These are phyloP conservation scores for Dichetophora obliterata DNA, from an alignment of 2,888 invertebrate genomes.

Conservation along the genomic window DNA sequence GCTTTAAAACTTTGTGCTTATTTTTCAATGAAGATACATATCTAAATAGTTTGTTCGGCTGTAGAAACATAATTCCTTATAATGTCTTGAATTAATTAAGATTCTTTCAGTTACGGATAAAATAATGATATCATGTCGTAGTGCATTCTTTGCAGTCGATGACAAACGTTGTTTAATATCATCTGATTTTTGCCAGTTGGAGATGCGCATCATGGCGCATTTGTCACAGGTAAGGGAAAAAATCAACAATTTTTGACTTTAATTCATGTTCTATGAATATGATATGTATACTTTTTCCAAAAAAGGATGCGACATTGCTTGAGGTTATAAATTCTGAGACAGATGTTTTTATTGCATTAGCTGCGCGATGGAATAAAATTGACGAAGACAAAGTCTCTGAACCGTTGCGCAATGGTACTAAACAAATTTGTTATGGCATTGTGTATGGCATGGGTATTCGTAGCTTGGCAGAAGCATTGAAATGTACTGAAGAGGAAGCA, in stretches of 20 bases:
- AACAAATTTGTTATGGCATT: conserved; percentile 95
- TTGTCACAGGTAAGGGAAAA: conserved; percentile 73
- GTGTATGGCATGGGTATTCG: conserved; percentile 96
- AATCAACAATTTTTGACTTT: background rate
- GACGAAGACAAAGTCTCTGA: conserved; percentile 80
- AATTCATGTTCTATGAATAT: background rate
- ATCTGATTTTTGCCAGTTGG: conserved; percentile 97
- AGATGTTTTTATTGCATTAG: conserved; percentile 89
- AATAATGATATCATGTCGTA: conserved; percentile 72
- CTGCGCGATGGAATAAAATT: conserved; percentile 85
- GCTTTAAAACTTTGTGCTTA: background rate
- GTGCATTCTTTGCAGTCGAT: conserved; percentile 76
- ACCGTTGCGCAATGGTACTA: conserved; percentile 85
- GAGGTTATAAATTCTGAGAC: conserved; percentile 76
- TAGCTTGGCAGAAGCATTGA: conserved; percentile 83
- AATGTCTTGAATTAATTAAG: background rate
- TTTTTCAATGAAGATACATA: background rate
- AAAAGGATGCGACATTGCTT: conserved; percentile 77
- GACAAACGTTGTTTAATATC: conserved; percentile 79
- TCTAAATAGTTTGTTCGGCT: too few species aligned
- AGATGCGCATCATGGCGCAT: conserved; percentile 93
- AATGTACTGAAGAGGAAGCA: conserved; percentile 84
- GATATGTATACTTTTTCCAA: background rate
- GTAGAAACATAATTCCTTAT: too few species aligned
- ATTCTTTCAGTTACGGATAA: conserved; percentile 50